These are phyloP conservation scores for Megalopta genalis DNA, from an alignment of 1,140 invertebrate genomes.

Conservation along the genomic window DNA sequence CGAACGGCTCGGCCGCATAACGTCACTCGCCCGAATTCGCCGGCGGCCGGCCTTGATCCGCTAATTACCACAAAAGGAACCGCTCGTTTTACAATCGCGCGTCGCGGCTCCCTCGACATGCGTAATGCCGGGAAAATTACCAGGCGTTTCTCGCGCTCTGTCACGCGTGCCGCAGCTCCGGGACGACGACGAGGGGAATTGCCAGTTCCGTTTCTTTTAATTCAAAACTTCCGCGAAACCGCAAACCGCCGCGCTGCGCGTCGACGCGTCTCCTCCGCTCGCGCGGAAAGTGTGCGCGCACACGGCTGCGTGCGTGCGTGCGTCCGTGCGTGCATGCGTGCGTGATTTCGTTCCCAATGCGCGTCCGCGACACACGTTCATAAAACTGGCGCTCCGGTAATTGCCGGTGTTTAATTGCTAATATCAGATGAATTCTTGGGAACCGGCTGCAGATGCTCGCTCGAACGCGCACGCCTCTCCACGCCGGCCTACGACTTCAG, in stretches of 20 bases:
- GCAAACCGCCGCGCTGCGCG: conserved; percentile 13
- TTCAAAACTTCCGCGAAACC: conserved; percentile 59
- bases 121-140: conserved; percentile 76
- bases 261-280: neutral
- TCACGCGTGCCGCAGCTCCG: conserved; percentile 61
- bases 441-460: too few relatives aligned
- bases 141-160: conserved; percentile 52
- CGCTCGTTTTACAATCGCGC: conserved; percentile 79
- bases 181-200: conserved; percentile 53
- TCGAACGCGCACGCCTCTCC: too few relatives aligned
- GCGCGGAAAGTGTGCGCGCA: neutral
- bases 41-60: conserved; percentile 71
- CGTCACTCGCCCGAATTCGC: conserved; percentile 70
- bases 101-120: conserved; percentile 68
- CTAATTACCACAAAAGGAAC: conserved; percentile 78
- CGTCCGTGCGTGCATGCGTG: neutral
- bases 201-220: conserved; percentile 66
- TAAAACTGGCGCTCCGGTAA: too few relatives aligned
- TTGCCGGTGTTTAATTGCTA: too few relatives aligned
- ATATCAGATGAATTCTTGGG: too few relatives aligned
- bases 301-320: neutral
- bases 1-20: conserved; percentile 35
- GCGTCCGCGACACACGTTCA: too few relatives aligned
- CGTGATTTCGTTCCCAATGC: too few relatives aligned
- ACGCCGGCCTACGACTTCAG: too few relatives aligned